Evolutionary conservation across 1,140 invertebrate species (phyloP), one percentile per base, ranked within the genome.

Genomic region (Drosophila miranda): DNA sequence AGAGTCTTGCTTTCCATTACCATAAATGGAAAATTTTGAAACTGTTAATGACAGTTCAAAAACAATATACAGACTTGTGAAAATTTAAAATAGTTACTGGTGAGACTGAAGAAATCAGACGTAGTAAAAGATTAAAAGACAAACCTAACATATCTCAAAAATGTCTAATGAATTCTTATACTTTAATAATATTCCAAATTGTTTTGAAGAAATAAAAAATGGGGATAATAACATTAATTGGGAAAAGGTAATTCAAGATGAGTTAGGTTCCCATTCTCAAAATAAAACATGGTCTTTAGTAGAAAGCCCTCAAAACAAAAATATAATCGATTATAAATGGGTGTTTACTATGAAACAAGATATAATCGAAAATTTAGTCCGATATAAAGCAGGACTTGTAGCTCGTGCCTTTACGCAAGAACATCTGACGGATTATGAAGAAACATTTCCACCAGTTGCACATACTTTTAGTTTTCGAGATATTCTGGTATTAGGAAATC

Each of bases 381-480:
- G 19, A 59, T 89, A 90, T 74, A 92, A 91, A 51, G 92, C 89
- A 38, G 63, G 92, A 30, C 76, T 92, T 46, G 90, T 92, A 28
- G 19, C 19, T 1, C 19, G 19, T 19, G 19, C 1, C 19, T 19
- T 19, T 1, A 19, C 19, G 19, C 1, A 19, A 19, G 19, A 19
- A 19, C 2, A 19, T 19, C 19, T 19, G 19, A 91, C 90, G 48
- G 91, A 92, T 14, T 92, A 6, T 26, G 6, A 26, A 86, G 58
- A 77, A 19, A 56, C 60, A 2, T 42, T 60, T 52, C 19, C 48
- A 19, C 48, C 48, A 7, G 48, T 60, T 26, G 48, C 57, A 49
- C 26, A 16, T 44, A 51, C 75, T 91, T 41, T 64, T 23, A 54
- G 52, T 54, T 55, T 44, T 8, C 11, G 23, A 66, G 75, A 88